Base-by-base conservation (phyloP, 2,888 invertebrate genomes). In the Fabriciana adippe region DNA sequence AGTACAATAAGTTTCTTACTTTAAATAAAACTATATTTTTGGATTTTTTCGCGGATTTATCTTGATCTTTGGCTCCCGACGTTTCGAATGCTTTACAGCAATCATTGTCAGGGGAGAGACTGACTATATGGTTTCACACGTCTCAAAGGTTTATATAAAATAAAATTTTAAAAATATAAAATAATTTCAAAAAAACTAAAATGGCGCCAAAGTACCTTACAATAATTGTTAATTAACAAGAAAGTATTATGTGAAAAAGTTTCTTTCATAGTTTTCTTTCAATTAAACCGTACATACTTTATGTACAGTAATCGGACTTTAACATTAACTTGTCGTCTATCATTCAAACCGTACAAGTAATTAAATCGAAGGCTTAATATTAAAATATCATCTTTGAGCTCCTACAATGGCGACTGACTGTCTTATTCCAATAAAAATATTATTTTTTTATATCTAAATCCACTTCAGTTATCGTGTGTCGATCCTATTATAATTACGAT, bases 371-470 rank as follows among this genome's bases (percentile, higher is more conserved):
- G 51, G 64, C 63, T 70, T 56, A 61, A 67, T 74, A 74, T 69
- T 74, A 74, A 74, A 74, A 74, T 74, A 74, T 72, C 55, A 69
- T 73, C 70, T 74, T 68, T 72, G 72, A 71, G 69, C 69, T 66
- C 59, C 65, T 67, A 63, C 72, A 53, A 56, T 66, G 55, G 61
- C 65, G 41, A 64, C 53, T 61, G 59, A 50, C 56, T 63, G 65
- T 65, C 67, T 70, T 70, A 56, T 62, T 62, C 67, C 70, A 69
- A 73, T 63, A 74, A 74, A 74, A 74, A 74, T 74, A 74, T 70
- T 70, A 35, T 56, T 57, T 62, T 68, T 66, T 66, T 66, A 66
- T 64, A 50, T 66, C 62, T 69, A 71, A 71, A 66, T 67, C 66
- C 71, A 73, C 74, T 74, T 15, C 60, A 63, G 54, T 21, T 50